Conservation (phyloP, 2,797 vertebrate genomes). For the Characodon lateralis region DNA sequence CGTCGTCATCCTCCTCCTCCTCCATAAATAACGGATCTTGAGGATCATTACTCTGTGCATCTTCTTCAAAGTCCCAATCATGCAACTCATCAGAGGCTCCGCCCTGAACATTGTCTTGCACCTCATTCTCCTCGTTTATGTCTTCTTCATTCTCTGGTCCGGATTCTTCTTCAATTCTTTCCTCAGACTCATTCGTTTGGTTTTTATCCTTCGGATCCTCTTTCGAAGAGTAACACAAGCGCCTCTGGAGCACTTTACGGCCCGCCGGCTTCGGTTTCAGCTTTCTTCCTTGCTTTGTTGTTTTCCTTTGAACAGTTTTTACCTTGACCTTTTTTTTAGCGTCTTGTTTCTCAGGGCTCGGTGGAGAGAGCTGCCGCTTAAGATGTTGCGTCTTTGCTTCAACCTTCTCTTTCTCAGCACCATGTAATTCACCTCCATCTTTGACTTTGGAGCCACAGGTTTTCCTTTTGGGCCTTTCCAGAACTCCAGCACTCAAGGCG, state of each 20-base stretch:
- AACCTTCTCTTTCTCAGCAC: background rate
- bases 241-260: slow-evolving; percentile 71
- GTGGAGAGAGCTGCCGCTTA: slow-evolving; percentile 45
- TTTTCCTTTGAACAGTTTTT: slow-evolving; percentile 9
- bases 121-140: slow-evolving; percentile 9
- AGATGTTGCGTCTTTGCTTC: slow-evolving; percentile 29
- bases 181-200: slow-evolving; percentile 17
- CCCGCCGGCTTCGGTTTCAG: slow-evolving; percentile 81
- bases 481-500: slow-evolving; percentile 43
- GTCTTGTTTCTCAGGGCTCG: slow-evolving; percentile 58
- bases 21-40: slow-evolving; percentile 52
- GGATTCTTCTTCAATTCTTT: slow-evolving; percentile 16
- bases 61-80: slow-evolving; percentile 44
- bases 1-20: slow-evolving; percentile 20
- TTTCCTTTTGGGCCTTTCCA: slow-evolving; percentile 12
- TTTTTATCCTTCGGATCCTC: background rate
- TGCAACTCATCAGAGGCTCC: slow-evolving; percentile 3
- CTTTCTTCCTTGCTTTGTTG: slow-evolving; percentile 72
- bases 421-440: slow-evolving; percentile 5
- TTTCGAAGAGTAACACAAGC: slow-evolving; percentile 1
- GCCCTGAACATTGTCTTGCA: background rate
- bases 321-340: slow-evolving; percentile 23
- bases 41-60: slow-evolving; percentile 21
- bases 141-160: slow-evolving; percentile 20
- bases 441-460: background rate